Evolutionary conservation across 2,113 vertebrate species (phyloP).

Genomic region (Propithecus coquereli): DNA sequence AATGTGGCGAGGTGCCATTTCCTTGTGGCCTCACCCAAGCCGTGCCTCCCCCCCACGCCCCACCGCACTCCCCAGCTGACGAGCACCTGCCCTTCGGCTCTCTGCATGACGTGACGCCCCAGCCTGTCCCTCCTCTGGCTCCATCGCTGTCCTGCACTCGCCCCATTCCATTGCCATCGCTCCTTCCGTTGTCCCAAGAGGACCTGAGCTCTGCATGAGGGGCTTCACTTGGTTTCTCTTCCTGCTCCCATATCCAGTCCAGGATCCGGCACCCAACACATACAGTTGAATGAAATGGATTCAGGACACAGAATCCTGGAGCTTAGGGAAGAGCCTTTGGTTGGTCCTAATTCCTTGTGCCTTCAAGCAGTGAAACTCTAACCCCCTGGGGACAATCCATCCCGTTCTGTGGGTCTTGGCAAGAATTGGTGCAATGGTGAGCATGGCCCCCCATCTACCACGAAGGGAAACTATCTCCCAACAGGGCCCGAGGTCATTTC

Average conservation of each 20-base stretch:
- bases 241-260: accelerated
- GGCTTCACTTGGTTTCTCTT: neutral
- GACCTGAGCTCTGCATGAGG: neutral
- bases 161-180: accelerated
- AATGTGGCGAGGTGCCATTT: accelerated
- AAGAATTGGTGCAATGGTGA: too few relatives aligned
- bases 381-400: accelerated
- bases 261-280: neutral
- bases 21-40: neutral
- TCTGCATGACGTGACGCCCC: too few relatives aligned
- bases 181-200: accelerated
- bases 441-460: accelerated
- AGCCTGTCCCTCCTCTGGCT: too few relatives aligned
- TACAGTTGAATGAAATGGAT: neutral
- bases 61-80: neutral
- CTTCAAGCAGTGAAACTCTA: neutral
- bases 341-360: accelerated
- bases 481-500: too few relatives aligned
- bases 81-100: accelerated
- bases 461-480: accelerated
- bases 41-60: too few relatives aligned
- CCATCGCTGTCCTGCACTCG: neutral
- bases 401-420: neutral
- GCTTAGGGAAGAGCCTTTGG: neutral
- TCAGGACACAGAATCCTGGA: neutral